Percentiles rank a stretch among this genome's conserved stretches.
phyloP scores from a whole-genome alignment of 2,797 vertebrate species.

The Typhlichthys eigenmanni region DNA sequence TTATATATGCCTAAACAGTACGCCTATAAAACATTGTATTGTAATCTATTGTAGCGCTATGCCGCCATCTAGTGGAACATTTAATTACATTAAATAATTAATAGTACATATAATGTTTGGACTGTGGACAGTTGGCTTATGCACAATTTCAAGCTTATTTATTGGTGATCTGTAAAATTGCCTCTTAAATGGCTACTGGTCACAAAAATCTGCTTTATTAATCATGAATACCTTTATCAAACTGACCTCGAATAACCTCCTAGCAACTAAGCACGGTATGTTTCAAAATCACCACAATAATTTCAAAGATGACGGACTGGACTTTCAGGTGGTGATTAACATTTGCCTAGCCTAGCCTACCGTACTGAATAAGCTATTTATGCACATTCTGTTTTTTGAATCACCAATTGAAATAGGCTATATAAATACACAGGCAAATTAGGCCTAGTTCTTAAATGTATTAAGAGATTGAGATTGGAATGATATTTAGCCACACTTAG shows the following conservation, averaged over 20 bases:
- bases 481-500: neutral
- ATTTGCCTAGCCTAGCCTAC: no score
- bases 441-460: neutral
- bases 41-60: constrained; percentile 36
- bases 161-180: no score
- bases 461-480: neutral
- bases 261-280: constrained; percentile 63
- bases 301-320: constrained; percentile 28
- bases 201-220: no score
- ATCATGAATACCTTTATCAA: constrained; percentile 2
- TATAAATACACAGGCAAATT: neutral
- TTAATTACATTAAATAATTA: no score
- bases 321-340: constrained; percentile 11
- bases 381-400: no score
- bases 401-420: neutral
- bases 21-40: no score
- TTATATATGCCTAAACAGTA: no score
- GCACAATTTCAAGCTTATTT: no score
- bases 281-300: constrained; percentile 16
- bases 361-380: no score
- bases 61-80: constrained; percentile 63
- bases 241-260: constrained; percentile 39
- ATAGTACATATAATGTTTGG: no score
- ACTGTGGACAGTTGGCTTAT: no score
- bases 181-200: no score